Conservation (phyloP, 2,797 vertebrate genomes). For the Cottoperca gobio region DNA sequence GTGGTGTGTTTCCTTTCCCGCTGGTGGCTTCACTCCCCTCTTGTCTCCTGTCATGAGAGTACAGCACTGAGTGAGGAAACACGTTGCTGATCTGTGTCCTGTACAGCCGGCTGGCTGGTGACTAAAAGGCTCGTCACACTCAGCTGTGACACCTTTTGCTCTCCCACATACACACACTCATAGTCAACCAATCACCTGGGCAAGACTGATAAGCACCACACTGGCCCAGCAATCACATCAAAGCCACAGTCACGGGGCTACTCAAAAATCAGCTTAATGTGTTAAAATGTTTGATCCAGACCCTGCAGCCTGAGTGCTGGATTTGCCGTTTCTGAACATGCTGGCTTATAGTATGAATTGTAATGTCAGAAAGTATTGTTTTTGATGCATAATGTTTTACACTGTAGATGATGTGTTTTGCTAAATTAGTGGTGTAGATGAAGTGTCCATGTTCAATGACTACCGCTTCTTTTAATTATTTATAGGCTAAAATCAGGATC, state of each 20-base stretch:
- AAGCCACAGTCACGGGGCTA: neutral
- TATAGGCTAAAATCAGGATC: neutral
- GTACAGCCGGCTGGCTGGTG: slow-evolving; percentile 12
- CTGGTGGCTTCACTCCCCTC: slow-evolving; percentile 20
- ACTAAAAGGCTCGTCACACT: slow-evolving; percentile 21
- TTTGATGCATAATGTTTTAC: neutral
- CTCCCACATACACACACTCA: neutral
- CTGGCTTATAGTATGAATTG: neutral
- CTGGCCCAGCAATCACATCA: neutral
- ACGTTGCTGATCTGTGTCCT: slow-evolving; percentile 25
- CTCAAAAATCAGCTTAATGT: neutral
- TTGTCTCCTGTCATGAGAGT: slow-evolving; percentile 15
- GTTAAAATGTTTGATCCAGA: neutral
- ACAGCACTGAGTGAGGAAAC: slow-evolving; percentile 16
- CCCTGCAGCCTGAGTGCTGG: neutral
- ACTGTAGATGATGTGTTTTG: neutral
- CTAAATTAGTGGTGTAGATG: neutral
- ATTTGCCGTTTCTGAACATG: neutral
- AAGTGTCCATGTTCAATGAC: too few relatives aligned
- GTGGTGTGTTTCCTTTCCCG: slow-evolving; percentile 15
- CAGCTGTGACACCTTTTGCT: neutral
- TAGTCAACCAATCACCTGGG: neutral
- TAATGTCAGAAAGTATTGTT: neutral
- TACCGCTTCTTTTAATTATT: too few relatives aligned
- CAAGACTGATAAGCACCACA: neutral